Conservation (phyloP, 1,140 invertebrate species). For the Drosophila sucinea region DNA sequence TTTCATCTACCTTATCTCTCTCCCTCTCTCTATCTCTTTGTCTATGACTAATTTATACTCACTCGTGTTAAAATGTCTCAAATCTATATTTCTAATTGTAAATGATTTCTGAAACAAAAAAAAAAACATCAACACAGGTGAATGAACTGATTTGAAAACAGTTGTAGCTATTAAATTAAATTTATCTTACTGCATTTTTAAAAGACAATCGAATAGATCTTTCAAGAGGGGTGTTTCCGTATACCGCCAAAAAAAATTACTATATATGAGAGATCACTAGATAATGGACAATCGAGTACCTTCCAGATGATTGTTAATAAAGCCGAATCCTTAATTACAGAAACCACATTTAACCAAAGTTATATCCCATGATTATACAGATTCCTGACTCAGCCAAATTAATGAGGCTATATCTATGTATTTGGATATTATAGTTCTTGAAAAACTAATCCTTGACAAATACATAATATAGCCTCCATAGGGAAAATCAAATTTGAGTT, state of each 20-base stretch:
- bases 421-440: no score
- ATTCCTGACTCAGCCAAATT: no score
- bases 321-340: not conserved
- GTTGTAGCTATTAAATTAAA: slow-evolving; percentile 19
- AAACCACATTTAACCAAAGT: not conserved
- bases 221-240: not conserved
- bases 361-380: no score
- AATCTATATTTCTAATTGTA: slow-evolving; percentile 22
- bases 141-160: slow-evolving; percentile 12
- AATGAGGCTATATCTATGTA: no score
- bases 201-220: slow-evolving; percentile 4
- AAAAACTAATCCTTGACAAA: no score
- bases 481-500: no score
- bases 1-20: not conserved
- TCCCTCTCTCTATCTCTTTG: slow-evolving; percentile 27
- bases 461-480: no score
- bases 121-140: slow-evolving; percentile 5
- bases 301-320: not conserved
- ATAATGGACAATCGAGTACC: not conserved
- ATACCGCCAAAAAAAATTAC: not conserved
- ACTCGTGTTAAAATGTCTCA: not conserved
- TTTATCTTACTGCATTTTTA: slow-evolving; percentile 7
- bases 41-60: slow-evolving; percentile 25
- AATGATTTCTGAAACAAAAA: slow-evolving; percentile 2
- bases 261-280: not conserved